phyloP scores from a whole-genome alignment of 2,113 vertebrate species.

The Neomonachus schauinslandi region DNA sequence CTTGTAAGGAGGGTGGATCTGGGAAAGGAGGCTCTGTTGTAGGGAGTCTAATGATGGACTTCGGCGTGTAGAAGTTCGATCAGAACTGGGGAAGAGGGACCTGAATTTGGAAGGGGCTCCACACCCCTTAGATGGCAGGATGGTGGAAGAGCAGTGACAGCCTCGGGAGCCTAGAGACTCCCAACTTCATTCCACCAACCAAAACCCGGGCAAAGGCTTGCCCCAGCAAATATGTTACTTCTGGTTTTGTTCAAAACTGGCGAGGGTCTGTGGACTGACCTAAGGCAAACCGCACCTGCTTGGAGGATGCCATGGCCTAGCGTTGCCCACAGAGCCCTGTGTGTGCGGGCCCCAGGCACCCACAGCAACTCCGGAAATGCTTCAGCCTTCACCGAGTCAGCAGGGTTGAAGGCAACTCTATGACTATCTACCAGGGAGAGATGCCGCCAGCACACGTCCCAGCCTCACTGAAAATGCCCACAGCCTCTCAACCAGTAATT shows the following conservation, averaged over 20 bases:
- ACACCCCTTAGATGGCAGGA: fast-evolving
- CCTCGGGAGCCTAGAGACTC: too few relatives aligned
- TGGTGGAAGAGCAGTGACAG: fast-evolving
- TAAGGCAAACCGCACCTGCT: fast-evolving
- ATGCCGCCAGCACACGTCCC: neutral
- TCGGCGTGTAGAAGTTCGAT: fast-evolving
- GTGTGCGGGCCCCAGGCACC: fast-evolving
- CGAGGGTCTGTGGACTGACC: fast-evolving
- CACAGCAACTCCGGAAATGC: too few relatives aligned
- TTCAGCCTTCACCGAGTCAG: neutral
- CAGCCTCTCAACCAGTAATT: neutral
- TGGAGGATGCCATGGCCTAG: fast-evolving
- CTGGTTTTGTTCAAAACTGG: fast-evolving
- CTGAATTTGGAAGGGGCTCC: neutral
- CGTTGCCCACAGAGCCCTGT: fast-evolving
- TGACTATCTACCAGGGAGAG: fast-evolving
- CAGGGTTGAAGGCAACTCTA: fast-evolving
- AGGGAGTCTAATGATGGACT: fast-evolving
- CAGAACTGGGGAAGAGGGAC: neutral
- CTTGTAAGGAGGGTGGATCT: neutral
- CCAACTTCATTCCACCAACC: fast-evolving
- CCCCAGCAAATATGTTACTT: fast-evolving
- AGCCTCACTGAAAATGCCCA: neutral
- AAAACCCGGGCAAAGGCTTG: fast-evolving
- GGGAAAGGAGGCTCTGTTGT: neutral